These are phyloP conservation scores for Chymomyza amoena DNA, from an alignment of 2,888 invertebrate genomes.

Conservation along the genomic window DNA sequence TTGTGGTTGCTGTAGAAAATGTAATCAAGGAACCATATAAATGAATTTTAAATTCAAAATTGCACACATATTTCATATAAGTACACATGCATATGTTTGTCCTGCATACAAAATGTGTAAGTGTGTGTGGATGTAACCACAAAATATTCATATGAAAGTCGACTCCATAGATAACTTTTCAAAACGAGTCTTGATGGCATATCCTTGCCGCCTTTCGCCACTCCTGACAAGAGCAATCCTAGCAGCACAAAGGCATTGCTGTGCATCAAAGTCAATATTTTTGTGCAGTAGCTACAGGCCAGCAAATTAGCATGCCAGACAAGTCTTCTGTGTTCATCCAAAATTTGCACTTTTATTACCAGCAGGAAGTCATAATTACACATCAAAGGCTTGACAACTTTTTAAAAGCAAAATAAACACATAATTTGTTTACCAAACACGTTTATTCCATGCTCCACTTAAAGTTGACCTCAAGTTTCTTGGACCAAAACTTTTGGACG, in stretches of 20 bases:
- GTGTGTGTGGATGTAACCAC: constrained; percentile 57
- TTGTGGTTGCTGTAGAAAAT: constrained; percentile 40
- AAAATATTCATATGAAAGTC: constrained; percentile 65
- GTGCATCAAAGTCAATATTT: not conserved
- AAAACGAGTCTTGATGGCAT: not conserved
- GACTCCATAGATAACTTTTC: not conserved
- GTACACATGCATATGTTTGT: not conserved
- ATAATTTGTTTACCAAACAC: constrained; percentile 69
- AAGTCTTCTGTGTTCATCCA: constrained; percentile 12
- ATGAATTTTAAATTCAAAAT: constrained; percentile 69
- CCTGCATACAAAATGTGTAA: not conserved
- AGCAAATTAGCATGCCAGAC: constrained; percentile 46
- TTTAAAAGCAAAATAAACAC: constrained; percentile 59
- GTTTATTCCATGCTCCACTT: constrained; percentile 27
- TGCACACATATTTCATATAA: constrained; percentile 65
- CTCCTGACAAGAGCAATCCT: not conserved
- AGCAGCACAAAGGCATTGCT: not conserved
- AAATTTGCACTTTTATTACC: constrained; percentile 69
- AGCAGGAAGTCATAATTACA: constrained; percentile 69
- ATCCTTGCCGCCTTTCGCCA: not conserved
- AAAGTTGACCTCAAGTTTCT: constrained; percentile 39
- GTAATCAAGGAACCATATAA: constrained; percentile 70
- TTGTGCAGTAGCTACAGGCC: not conserved
- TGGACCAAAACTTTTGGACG: not conserved
- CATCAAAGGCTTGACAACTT: constrained; percentile 45